phyloP scores from a whole-genome alignment of 2,797 vertebrate genomes.

The Paramormyrops hopkinsi region DNA sequence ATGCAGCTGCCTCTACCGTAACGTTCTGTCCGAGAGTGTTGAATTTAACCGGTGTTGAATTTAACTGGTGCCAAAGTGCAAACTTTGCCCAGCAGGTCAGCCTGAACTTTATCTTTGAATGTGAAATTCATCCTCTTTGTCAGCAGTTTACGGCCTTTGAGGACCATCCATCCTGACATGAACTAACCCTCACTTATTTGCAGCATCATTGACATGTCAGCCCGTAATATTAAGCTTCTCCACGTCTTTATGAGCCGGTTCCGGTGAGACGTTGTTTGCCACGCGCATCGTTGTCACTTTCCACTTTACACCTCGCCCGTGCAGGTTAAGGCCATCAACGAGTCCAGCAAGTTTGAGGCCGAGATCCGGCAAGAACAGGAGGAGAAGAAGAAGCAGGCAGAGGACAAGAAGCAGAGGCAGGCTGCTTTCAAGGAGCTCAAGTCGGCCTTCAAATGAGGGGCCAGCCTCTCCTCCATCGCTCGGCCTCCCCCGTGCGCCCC shows the following conservation, averaged over 20 bases:
- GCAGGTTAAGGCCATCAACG: conserved; percentile 82
- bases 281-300: not conserved
- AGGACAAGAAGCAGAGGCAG: conserved; percentile 81
- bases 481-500: not conserved
- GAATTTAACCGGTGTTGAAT: not conserved
- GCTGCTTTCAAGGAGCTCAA: conserved; percentile 85
- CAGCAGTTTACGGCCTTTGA: too few relatives aligned
- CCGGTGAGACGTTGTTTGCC: not conserved
- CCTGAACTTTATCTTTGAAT: not conserved
- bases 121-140: not conserved
- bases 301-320: not conserved
- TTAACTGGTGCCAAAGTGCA: not conserved
- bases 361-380: conserved; percentile 92
- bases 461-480: not conserved
- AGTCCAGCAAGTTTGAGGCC: conserved; percentile 79
- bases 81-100: not conserved
- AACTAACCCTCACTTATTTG: not conserved
- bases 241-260: not conserved
- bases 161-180: not conserved
- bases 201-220: not conserved
- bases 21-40: not conserved
- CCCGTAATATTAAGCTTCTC: not conserved
- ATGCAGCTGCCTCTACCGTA: not conserved
- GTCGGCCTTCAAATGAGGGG: conserved; percentile 72
- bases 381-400: conserved; percentile 79